These are phyloP conservation scores for Gavia stellata DNA, from an alignment of 2,113 vertebrate genomes.

Conservation along the genomic window DNA sequence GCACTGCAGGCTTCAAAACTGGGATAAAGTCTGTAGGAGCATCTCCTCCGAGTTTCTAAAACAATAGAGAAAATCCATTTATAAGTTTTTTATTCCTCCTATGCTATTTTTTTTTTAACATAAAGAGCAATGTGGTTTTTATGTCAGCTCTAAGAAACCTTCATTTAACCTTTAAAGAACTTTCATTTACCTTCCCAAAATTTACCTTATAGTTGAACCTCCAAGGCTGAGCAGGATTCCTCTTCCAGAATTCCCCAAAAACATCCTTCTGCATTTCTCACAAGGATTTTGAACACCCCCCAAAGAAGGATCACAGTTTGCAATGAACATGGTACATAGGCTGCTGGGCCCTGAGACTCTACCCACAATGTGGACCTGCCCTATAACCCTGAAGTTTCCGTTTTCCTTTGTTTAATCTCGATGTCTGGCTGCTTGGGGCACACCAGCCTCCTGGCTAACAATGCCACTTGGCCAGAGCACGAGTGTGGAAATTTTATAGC, in stretches of 20 bases:
- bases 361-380: not conserved
- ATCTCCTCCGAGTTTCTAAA: not conserved
- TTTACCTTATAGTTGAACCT: not conserved
- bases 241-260: not conserved
- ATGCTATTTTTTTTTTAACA: not conserved
- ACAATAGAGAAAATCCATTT: not conserved
- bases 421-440: not conserved
- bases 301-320: not conserved
- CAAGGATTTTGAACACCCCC: not conserved
- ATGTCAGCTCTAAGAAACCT: not conserved
- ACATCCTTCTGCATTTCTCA: not conserved
- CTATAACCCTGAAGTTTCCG: not conserved
- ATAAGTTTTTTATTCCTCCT: not conserved
- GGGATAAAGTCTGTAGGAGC: not conserved
- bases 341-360: not conserved
- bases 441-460: not conserved
- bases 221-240: not conserved
- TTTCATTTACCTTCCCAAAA: not conserved
- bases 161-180: not conserved
- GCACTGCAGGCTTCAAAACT: not conserved
- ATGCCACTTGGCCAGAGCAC: fast-evolving
- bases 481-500: fast-evolving
- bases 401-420: not conserved
- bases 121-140: not conserved
- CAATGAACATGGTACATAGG: not conserved